phyloP scores from a whole-genome alignment of 2,797 vertebrate genomes.

The Muscicapa striata region DNA sequence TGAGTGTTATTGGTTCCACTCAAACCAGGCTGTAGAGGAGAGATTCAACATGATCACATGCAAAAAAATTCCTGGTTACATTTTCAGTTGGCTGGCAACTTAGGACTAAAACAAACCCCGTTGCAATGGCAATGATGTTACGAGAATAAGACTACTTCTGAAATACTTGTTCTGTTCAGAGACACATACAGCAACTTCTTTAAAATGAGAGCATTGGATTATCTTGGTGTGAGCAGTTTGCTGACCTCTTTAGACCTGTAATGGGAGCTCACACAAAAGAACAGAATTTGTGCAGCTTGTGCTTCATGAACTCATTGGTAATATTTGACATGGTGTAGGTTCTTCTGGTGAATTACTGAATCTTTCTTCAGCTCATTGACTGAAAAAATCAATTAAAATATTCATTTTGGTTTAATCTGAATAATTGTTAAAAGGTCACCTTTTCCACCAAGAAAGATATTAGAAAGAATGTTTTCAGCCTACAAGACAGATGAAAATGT shows the following conservation, averaged over 20 bases:
- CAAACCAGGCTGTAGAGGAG: background rate
- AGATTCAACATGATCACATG: background rate
- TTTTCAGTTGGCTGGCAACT: background rate
- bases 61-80: background rate
- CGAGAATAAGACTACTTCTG: background rate
- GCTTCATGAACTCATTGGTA: background rate
- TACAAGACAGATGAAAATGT: background rate
- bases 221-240: background rate
- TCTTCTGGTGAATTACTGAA: background rate
- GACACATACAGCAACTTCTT: background rate
- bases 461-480: background rate
- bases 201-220: background rate
- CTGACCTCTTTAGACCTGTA: background rate
- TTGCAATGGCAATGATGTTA: background rate
- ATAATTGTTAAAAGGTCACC: background rate
- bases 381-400: background rate
- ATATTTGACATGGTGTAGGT: background rate
- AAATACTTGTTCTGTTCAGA: background rate
- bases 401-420: background rate
- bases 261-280: background rate
- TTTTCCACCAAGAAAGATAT: background rate
- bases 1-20: background rate
- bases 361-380: background rate
- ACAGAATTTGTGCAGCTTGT: background rate
- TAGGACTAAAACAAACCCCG: accelerated